Conservation (phyloP, 2,888 invertebrate species). For the Parnassius apollo region DNA sequence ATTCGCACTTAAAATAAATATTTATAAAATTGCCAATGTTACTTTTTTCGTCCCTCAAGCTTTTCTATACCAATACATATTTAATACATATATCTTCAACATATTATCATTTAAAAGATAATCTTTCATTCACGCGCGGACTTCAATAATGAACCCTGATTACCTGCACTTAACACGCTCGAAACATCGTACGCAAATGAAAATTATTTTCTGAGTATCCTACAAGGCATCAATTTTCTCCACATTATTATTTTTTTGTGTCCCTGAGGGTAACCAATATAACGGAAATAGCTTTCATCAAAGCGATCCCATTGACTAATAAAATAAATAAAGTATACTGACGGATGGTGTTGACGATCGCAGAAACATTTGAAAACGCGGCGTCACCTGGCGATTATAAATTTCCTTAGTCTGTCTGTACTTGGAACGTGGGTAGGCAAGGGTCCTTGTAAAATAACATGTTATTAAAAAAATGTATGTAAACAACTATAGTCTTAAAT, state of each 20-base stretch:
- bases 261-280: not conserved
- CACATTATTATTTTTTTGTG: constrained; percentile 19
- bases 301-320: constrained; percentile 3
- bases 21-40: too few relatives aligned
- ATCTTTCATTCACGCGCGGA: constrained; percentile 6
- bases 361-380: constrained; percentile 14
- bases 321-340: constrained; percentile 8
- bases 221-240: constrained; percentile 19
- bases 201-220: constrained; percentile 25
- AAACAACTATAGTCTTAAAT: not conserved
- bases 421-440: constrained; percentile 13
- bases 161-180: constrained; percentile 12
- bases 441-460: constrained; percentile 9
- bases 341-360: constrained; percentile 9
- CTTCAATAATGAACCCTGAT: constrained; percentile 5
- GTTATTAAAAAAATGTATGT: not conserved
- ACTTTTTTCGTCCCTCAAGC: too few relatives aligned
- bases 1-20: too few relatives aligned
- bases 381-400: constrained; percentile 18
- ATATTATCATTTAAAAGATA: too few relatives aligned
- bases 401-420: constrained; percentile 20
- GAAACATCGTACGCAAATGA: constrained; percentile 12
- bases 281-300: constrained; percentile 4
- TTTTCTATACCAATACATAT: too few relatives aligned
- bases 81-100: too few relatives aligned